Conservation (phyloP, 2,113 vertebrate genomes). For the Acrocephalus arundinaceus region DNA sequence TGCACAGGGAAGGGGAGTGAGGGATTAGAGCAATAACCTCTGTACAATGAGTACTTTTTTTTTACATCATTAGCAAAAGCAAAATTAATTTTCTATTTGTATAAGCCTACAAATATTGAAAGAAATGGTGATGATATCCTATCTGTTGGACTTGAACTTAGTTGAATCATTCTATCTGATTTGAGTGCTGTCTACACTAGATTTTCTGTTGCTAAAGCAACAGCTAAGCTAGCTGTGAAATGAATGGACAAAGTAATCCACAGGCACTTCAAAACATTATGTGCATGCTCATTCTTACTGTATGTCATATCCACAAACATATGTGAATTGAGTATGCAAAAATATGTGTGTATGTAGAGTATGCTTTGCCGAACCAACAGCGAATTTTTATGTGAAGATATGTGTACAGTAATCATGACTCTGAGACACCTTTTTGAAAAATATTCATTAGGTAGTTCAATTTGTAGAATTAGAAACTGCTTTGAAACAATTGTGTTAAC, state of each 20-base stretch:
- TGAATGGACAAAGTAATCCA: not conserved
- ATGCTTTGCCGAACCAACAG: not conserved
- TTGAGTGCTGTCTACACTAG: not conserved
- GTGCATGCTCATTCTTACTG: not conserved
- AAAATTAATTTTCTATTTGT: not conserved
- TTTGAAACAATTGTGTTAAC: not conserved
- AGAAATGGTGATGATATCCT: not conserved
- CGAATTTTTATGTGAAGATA: not conserved
- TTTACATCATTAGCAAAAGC: constrained; percentile 16
- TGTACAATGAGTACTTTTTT: not conserved
- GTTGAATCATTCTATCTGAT: not conserved
- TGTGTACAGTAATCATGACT: not conserved
- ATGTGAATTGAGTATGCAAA: not conserved
- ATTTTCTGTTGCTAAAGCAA: constrained; percentile 43
- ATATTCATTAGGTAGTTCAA: not conserved
- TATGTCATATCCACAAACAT: not conserved
- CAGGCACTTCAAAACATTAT: not conserved
- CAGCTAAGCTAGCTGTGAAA: not conserved
- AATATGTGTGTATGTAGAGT: not conserved
- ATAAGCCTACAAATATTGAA: not conserved
- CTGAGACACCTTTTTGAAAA: not conserved
- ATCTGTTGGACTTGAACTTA: not conserved
- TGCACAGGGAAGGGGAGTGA: not conserved
- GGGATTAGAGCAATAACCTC: not conserved
- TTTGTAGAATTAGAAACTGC: constrained; percentile 1